These are phyloP conservation scores for Leptopilina syphax DNA, from an alignment of 2,888 invertebrate genomes.

Conservation along the genomic window DNA sequence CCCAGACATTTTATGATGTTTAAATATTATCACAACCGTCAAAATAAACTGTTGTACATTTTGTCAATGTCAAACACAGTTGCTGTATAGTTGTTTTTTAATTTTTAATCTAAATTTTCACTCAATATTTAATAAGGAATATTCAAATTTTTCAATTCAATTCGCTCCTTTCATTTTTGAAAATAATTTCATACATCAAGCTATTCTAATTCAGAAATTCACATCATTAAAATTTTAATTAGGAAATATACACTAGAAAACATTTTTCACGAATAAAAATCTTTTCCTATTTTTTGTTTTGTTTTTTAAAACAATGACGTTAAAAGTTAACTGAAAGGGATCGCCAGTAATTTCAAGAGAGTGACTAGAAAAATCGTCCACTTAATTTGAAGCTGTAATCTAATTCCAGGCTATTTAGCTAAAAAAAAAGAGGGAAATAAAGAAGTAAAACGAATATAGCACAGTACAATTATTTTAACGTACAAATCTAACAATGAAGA, in stretches of 20 bases:
- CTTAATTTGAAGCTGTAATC: slow-evolving; percentile 2
- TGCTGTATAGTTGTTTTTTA: neutral
- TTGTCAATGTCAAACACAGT: slow-evolving; percentile 2
- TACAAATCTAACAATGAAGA: slow-evolving; percentile 3
- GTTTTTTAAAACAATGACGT: neutral
- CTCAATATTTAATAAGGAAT: no score
- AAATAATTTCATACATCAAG: no score
- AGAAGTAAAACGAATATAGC: slow-evolving; percentile 2
- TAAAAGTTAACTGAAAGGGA: slow-evolving; percentile 1
- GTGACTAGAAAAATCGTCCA: neutral
- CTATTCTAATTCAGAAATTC: no score
- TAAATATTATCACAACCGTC: neutral
- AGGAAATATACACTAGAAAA: neutral
- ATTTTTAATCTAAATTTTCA: neutral
- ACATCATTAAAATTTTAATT: no score
- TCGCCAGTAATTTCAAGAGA: slow-evolving; percentile 1
- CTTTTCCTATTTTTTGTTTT: neutral
- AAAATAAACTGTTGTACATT: slow-evolving; percentile 9
- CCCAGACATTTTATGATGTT: slow-evolving; percentile 4
- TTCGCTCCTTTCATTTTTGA: no score
- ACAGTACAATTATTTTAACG: neutral
- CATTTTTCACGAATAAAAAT: neutral
- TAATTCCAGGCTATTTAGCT: slow-evolving; percentile 5
- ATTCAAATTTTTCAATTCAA: no score
- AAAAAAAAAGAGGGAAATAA: neutral